Conservation (phyloP, 2,113 vertebrate genomes). For the Zeus faber region DNA sequence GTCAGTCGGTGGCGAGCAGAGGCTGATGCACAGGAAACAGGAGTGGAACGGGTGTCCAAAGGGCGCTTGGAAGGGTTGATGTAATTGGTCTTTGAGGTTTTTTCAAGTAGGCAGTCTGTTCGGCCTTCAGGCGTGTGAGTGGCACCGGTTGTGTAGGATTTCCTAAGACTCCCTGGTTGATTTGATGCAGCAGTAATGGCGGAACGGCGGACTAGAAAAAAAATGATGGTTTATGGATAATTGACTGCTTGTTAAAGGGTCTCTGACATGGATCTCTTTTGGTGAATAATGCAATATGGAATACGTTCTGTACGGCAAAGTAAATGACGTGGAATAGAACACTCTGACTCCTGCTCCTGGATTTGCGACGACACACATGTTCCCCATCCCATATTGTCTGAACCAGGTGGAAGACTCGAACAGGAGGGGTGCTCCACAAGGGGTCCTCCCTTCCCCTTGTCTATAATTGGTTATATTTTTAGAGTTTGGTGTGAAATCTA, state of each 20-base stretch:
- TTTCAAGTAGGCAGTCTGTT: conserved; percentile 23
- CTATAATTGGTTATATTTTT: conserved; percentile 65
- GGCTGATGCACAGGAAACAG: neutral
- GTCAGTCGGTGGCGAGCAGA: conserved; percentile 44
- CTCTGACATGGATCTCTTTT: neutral
- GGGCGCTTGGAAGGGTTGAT: conserved; percentile 34
- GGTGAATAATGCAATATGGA: conserved; percentile 3
- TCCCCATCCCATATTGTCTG: conserved; percentile 22
- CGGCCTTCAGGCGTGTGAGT: conserved; percentile 8
- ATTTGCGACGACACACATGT: neutral
- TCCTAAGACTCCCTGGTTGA: conserved; percentile 19
- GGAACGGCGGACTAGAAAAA: conserved; percentile 15
- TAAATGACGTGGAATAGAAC: conserved; percentile 12
- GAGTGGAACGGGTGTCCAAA: conserved; percentile 25
- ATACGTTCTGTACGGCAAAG: neutral
- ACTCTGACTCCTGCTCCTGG: neutral
- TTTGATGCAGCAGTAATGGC: conserved; percentile 7
- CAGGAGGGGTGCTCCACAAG: too few species aligned
- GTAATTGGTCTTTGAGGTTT: conserved; percentile 57
- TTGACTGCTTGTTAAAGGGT: conserved; percentile 30
- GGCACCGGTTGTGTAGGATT: conserved; percentile 15
- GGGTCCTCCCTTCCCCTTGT: conserved; percentile 21
- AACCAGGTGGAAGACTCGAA: too few species aligned
- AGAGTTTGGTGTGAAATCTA: conserved; percentile 58
- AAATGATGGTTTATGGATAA: conserved; percentile 24